Evolutionary conservation across 1,140 invertebrate species (phyloP), one percentile per base, ranked within the genome.

Genomic region (Vanessa tameamea): DNA sequence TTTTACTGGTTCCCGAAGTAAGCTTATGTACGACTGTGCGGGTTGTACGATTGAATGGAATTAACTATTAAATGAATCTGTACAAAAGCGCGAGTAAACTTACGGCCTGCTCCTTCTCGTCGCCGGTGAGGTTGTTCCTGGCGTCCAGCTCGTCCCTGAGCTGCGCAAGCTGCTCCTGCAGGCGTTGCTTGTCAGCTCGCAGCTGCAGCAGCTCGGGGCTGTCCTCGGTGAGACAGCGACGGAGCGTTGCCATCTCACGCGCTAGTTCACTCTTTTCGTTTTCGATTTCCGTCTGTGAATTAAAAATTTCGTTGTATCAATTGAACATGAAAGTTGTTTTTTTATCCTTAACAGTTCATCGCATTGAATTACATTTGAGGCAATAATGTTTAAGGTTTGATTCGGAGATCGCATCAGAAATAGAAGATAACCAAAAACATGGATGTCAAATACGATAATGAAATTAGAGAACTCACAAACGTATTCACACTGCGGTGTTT

Each of bases 91-190:
- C 14, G 47, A 9, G 9, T 43, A 43, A 8, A 86, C 85, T 86
- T 43, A 89, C 87, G 37, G 85, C 84, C 37, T 89, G 86, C 11
- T 89, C 86, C 72, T 80, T 80, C 26, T 87, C 86, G 72, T 82
- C 80, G 43, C 31, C 66, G 65, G 50, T n/a, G 50, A 53, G 50
- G 50, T n/a, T n/a, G 50, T 16, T 15, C 9, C 53, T 16, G 64
- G 69, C 81, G 76, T n/a, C 55, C 47, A 16, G 73, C 53, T 71
- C 9, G 80, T n/a, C 4, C 67, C 61, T 37, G 43, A 64, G 70
- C 43, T 72, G 72, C 64, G 55, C 53, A 20, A 16, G 50, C 7
- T 57, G 57, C 59, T 57, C 75, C 43, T 59, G 71, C 15, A 43
- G 53, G 50, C 75, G 76, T 55, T 78, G 76, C 6, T 57, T 59